Evolutionary conservation across 2,888 invertebrate genomes (phyloP), one percentile per base, ranked within the genome.

Genomic region (Microchrysa polita): DNA sequence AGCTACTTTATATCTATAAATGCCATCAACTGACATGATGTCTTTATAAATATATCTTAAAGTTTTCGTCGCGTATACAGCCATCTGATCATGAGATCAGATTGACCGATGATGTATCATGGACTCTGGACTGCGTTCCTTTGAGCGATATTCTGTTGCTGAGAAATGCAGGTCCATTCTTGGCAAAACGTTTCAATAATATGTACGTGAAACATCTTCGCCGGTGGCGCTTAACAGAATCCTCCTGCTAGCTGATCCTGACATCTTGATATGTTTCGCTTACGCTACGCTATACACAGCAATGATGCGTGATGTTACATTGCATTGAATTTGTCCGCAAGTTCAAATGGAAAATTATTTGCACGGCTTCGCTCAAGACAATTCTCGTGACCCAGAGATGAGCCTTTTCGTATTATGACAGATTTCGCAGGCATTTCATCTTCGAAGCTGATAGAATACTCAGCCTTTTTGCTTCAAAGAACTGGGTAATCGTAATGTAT

Each of bases 1-100:
- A 73, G 73, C 72, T 72, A 72, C 72, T 60, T 60, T n/a, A 34
- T 73, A 73, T 73, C 73, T 63, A 53, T 69, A 69, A 69, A 48
- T 69, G 69, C 55, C 73, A 73, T 73, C 73, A 63, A 52, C 53
- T 63, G 63, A 73, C 73, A 63, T 63, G 73, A 73, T 73, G 73
- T 73, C 73, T 73, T 73, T 63, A 73, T 73, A 63, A 63, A 73
- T 73, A 34, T 34, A 73, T 73, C 53, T 61, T n/a, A 9, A n/a
- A 44, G 27, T 23, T 44, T 55, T 12, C 22, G 18, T 42, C 40
- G 57, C 14, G 20, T 34, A n/a, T n/a, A n/a, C n/a, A 34, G 27
- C 22, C 48, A 65, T 44, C n/a, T n/a, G n/a, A n/a, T n/a, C 65
- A 48, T 65, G 48, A 44, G 65, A 65, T 44, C 65, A 34, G 34